phyloP scores from a whole-genome alignment of 2,113 vertebrate genomes.

The Spilogale gracilis region DNA sequence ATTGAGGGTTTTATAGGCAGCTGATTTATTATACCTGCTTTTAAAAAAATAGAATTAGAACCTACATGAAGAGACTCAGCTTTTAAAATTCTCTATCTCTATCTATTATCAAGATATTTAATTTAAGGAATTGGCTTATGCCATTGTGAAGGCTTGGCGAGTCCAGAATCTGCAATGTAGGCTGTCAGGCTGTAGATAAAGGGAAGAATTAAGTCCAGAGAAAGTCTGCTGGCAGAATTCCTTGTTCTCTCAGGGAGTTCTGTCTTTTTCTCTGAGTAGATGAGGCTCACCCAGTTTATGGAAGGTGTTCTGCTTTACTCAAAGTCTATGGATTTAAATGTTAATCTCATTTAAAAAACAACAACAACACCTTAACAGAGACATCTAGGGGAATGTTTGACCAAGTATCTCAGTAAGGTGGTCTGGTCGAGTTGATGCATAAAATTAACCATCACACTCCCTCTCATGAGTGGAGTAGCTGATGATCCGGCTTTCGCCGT shows the following conservation, averaged over 20 bases:
- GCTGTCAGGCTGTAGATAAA: not conserved
- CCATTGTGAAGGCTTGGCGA: not conserved
- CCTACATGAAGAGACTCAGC: not conserved
- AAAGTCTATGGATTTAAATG: not conserved
- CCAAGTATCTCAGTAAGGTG: not conserved
- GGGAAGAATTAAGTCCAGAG: not conserved
- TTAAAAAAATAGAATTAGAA: not conserved
- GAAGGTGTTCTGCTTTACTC: not conserved
- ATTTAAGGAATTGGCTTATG: not conserved
- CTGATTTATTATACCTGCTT: not conserved
- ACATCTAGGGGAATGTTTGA: not conserved
- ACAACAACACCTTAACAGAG: not conserved
- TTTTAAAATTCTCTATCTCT: not conserved
- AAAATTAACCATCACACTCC: not conserved
- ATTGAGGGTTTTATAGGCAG: not conserved
- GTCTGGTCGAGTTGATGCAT: not conserved
- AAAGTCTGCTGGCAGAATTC: not conserved
- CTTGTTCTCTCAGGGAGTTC: not conserved
- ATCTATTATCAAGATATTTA: not conserved
- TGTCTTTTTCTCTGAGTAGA: not conserved
- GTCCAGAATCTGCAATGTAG: not conserved
- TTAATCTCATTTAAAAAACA: not conserved
- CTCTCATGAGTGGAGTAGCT: not conserved
- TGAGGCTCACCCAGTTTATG: not conserved
- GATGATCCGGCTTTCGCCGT: not conserved